Base-by-base conservation (phyloP, 2,888 invertebrate genomes). In the Orthosia cruda region DNA sequence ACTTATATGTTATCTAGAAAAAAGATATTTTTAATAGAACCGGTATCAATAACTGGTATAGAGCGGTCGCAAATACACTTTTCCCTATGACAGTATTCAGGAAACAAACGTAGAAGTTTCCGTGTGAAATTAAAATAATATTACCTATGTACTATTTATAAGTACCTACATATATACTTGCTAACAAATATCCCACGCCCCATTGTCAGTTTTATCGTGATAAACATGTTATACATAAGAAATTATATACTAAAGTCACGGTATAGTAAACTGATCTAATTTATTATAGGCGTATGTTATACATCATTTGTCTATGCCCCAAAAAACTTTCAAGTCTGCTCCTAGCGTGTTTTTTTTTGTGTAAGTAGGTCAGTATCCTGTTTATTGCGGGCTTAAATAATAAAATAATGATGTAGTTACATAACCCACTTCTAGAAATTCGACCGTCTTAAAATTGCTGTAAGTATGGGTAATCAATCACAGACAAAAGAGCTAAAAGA, bases 101-200 rank as follows among this genome's bases (percentile, higher is more conserved):
- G 83, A 83, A 83, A 67, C 26, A 50, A 71, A 63, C 40, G 13
- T 52, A 16, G 7, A 40, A 2, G 20, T 50, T 73, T 75, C 83
- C 83, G 78, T 72, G 78, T 73, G 68, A 75, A 71, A 61, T 70
- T 72, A 18, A 59, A 81, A 63, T 62, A 50, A 20, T 52, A 45
- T 55, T 50, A 40, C 0, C 40, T 23, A 59, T 23, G n/a, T 50
- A 72, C 32, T 61, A 71, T 40, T 64, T 62, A 26, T 49, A 47
- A 57, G 40, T 23, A 9, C 3, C n/a, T 54, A 54, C 40, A 49
- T 32, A 32, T 4, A 2, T 45, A 52, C n/a, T 65, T 45, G 71
- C 70, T 59, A 71, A 80, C 64, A 67, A 67, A 66, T 58, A 69
- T 52, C n/a, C 45, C 66, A 77, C 71, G 80, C 20, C 20, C 62